Conservation (phyloP, 37 sponge, comb jelly and placozoan species). For the Oscarella lobularis region DNA sequence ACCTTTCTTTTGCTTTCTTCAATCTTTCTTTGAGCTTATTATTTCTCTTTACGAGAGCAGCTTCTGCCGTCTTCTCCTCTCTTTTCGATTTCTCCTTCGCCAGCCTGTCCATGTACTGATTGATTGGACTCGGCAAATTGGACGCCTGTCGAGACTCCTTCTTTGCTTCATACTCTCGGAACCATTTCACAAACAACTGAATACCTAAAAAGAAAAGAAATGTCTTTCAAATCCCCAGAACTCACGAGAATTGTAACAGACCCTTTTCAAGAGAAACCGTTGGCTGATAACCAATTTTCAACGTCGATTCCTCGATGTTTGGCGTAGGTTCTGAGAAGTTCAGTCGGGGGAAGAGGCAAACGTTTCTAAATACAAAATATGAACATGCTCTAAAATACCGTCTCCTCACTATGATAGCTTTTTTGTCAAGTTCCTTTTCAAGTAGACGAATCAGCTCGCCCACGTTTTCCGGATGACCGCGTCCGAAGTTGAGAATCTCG, state of each 20-base stretch:
- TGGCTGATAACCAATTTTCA: constrained; percentile 28
- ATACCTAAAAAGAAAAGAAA: constrained; percentile 12
- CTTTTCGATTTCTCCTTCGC: too few species aligned
- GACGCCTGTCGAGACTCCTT: too few species aligned
- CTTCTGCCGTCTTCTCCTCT: too few species aligned
- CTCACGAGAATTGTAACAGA: not conserved
- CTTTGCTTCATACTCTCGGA: constrained; percentile 7
- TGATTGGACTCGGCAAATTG: too few species aligned
- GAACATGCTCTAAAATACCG: not conserved
- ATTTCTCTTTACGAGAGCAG: too few species aligned
- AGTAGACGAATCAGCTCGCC: constrained; percentile 20
- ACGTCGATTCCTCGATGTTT: constrained; percentile 25
- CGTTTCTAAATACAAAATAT: constrained; percentile 18
- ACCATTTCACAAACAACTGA: constrained; percentile 35
- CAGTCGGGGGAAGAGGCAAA: constrained; percentile 36
- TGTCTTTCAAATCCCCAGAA: not conserved
- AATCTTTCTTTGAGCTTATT: too few species aligned
- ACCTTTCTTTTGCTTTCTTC: not conserved
- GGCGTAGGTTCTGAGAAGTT: constrained; percentile 36
- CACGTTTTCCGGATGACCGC: constrained; percentile 28
- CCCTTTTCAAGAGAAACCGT: constrained; percentile 12
- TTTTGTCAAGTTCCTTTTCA: constrained; percentile 27
- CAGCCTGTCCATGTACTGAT: too few species aligned
- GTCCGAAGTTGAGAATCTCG: constrained; percentile 49
- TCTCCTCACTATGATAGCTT: constrained; percentile 29